A percentile compares a stretch with the other conserved stretches of the same genome.
These are phyloP conservation scores for Drosophila insularis DNA, from an alignment of 1,140 invertebrate species.

Conservation along the genomic window DNA sequence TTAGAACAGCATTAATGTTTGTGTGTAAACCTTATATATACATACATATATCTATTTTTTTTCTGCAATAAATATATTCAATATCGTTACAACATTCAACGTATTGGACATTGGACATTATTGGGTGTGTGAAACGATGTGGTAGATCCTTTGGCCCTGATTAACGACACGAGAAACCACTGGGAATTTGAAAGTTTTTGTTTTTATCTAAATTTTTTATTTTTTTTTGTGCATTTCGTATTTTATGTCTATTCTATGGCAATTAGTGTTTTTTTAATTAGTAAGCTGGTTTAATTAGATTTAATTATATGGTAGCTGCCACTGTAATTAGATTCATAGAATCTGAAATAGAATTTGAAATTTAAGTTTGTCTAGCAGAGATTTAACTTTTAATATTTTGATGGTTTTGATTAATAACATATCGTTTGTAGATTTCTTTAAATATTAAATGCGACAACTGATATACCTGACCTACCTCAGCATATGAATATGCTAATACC, in stretches of 20 bases:
- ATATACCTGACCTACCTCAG: constrained; percentile 71
- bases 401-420: constrained; percentile 21
- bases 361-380: background rate
- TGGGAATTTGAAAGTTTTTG: constrained; percentile 21
- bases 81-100: background rate
- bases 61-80: constrained; percentile 6
- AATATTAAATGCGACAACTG: background rate
- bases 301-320: constrained; percentile 42
- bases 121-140: background rate
- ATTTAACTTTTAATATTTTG: background rate
- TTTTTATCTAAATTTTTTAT: constrained; percentile 26
- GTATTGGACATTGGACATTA: background rate
- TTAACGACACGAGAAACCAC: constrained; percentile 33
- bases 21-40: background rate
- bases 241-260: constrained; percentile 25
- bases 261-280: constrained; percentile 51
- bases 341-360: constrained; percentile 13
- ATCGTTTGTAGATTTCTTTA: constrained; percentile 46
- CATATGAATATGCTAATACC: constrained; percentile 17
- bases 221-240: background rate
- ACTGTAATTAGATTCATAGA: constrained; percentile 42
- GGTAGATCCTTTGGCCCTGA: constrained; percentile 45
- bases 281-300: constrained; percentile 42
- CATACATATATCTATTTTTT: no score
- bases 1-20: background rate